Conservation (phyloP, 2,888 invertebrate species). For the Drosophila lutescens region DNA sequence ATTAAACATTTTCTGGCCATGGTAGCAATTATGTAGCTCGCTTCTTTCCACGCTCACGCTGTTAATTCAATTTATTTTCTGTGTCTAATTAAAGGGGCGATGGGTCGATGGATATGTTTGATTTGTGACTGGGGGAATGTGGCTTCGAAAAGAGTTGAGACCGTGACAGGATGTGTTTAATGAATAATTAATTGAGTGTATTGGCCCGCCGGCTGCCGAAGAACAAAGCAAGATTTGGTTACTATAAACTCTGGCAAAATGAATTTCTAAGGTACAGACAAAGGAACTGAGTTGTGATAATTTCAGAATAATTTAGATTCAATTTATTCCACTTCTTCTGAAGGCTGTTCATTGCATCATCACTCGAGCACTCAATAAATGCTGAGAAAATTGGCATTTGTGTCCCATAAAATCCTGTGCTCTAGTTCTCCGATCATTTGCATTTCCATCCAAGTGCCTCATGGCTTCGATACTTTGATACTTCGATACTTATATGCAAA, state of each 20-base stretch:
- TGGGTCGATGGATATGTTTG: conserved; percentile 46
- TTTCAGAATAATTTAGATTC: neutral
- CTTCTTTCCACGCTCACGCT: conserved; percentile 50
- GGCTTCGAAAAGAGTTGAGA: conserved; percentile 19
- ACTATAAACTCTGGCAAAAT: neutral
- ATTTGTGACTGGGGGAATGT: conserved; percentile 51
- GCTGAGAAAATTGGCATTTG: conserved; percentile 60
- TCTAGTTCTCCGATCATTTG: conserved; percentile 24
- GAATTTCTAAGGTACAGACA: neutral
- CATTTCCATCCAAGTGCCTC: conserved; percentile 42
- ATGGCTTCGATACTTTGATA: neutral
- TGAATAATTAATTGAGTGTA: conserved; percentile 40
- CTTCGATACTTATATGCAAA: conserved; percentile 61
- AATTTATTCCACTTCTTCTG: neutral
- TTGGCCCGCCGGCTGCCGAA: conserved; percentile 1
- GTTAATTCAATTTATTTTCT: conserved; percentile 72
- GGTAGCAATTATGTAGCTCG: conserved; percentile 66
- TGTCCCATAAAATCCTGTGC: conserved; percentile 28
- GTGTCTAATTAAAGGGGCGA: conserved; percentile 50
- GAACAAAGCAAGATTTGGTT: conserved; percentile 8
- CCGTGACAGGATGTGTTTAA: conserved; percentile 38
- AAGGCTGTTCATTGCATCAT: conserved; percentile 50
- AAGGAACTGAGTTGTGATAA: neutral
- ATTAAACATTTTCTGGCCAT: conserved; percentile 61
- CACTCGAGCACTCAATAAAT: conserved; percentile 62